Evolutionary conservation across 2,888 invertebrate genomes (phyloP).

Genomic region (Napeogenes inachia): DNA sequence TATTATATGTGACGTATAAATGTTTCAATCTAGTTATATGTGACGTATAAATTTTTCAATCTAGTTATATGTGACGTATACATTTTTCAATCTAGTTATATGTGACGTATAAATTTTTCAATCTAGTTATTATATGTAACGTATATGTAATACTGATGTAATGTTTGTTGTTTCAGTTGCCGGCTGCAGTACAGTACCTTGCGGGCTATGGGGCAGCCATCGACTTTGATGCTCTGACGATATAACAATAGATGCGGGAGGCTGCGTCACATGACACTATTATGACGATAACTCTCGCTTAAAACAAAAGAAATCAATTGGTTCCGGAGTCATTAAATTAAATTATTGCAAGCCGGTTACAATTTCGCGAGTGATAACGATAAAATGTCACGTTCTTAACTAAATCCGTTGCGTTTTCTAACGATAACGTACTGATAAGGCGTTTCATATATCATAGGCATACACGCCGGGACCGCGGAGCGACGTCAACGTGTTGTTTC

Average conservation of each 20-base stretch:
- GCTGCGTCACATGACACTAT: conserved; percentile 40
- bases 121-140: background rate
- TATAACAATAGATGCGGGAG: conserved; percentile 40
- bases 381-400: conserved; percentile 38
- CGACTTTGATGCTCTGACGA: conserved; percentile 46
- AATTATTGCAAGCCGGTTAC: conserved; percentile 31
- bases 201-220: conserved; percentile 67
- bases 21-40: no score
- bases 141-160: background rate
- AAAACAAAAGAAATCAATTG: conserved; percentile 22
- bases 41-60: no score
- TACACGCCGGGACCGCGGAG: conserved; percentile 27
- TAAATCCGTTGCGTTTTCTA: conserved; percentile 48
- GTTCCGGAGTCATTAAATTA: conserved; percentile 26
- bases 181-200: conserved; percentile 62
- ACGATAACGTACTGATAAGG: conserved; percentile 49
- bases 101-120: background rate
- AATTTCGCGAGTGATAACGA: conserved; percentile 42
- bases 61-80: no score
- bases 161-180: conserved; percentile 63
- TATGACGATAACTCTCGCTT: conserved; percentile 48
- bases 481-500: conserved; percentile 26
- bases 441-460: conserved; percentile 25
- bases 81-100: no score
- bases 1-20: no score